Conservation (phyloP, 1,140 invertebrate species). For the Leguminivora glycinivorella region DNA sequence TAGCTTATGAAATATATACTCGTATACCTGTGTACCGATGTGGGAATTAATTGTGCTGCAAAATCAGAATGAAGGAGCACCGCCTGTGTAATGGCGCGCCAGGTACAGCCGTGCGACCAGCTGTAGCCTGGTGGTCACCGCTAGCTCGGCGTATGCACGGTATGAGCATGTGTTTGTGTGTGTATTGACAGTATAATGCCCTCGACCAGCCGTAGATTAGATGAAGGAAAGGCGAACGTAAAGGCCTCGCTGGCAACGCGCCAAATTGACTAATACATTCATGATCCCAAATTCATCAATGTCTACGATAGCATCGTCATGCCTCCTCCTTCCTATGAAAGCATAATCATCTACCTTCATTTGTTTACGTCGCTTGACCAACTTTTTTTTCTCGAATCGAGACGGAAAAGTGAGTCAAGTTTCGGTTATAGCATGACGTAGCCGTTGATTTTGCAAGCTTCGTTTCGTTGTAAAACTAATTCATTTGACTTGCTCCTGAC, state of each 20-base stretch:
- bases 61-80: constrained; percentile 22
- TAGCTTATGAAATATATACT: no score
- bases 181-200: not conserved
- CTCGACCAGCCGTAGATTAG: constrained; percentile 16
- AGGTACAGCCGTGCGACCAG: not conserved
- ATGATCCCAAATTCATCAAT: constrained; percentile 33
- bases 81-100: not conserved
- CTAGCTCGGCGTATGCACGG: constrained; percentile 2
- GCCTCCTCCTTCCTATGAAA: constrained; percentile 29
- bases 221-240: constrained; percentile 28
- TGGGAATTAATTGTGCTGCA: constrained; percentile 4
- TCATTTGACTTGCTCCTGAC: constrained; percentile 77
- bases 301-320: constrained; percentile 10
- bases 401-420: constrained; percentile 38
- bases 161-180: constrained; percentile 8
- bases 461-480: constrained; percentile 48
- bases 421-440: constrained; percentile 35
- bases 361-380: constrained; percentile 12
- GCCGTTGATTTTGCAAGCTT: constrained; percentile 53
- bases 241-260: constrained; percentile 17
- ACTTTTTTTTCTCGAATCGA: not conserved
- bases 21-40: no score
- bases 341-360: constrained; percentile 32
- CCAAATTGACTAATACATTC: constrained; percentile 30
- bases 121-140: not conserved